A percentile compares a stretch with the other conserved stretches of the same genome.
Conservation (phyloP, 2,888 invertebrate genomes). For the Philopedon plagiatum region DNA sequence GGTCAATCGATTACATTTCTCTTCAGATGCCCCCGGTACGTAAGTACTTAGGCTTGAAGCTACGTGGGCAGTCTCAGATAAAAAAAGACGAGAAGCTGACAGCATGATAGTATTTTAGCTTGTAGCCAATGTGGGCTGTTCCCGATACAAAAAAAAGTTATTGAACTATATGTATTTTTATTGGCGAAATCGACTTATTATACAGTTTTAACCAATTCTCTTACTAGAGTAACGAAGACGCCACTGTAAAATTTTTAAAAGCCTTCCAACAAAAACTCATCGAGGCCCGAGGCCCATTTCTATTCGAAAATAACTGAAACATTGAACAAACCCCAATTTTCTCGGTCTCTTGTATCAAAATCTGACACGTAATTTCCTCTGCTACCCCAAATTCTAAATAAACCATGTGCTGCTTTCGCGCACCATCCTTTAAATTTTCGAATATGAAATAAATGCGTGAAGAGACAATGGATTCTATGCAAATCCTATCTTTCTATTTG, state of each 20-base stretch:
- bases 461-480: constrained; percentile 41
- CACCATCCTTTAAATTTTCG: constrained; percentile 47
- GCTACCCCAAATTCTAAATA: constrained; percentile 62
- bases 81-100: too few species aligned
- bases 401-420: constrained; percentile 56
- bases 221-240: background rate
- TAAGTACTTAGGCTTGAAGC: too few species aligned
- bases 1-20: too few species aligned
- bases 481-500: constrained; percentile 37
- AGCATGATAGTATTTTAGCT: too few species aligned
- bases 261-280: constrained; percentile 37
- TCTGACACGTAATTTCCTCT: constrained; percentile 62
- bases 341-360: constrained; percentile 62
- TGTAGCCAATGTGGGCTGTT: too few species aligned
- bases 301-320: constrained; percentile 47
- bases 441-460: constrained; percentile 46
- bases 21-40: too few species aligned
- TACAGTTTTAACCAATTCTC: too few species aligned
- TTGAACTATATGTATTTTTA: too few species aligned
- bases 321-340: constrained; percentile 54
- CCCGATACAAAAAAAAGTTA: too few species aligned
- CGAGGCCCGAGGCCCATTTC: constrained; percentile 31
- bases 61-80: too few species aligned
- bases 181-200: too few species aligned
- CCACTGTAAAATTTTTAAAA: constrained; percentile 32